These are phyloP conservation scores for Globodera rostochiensis DNA, from an alignment of 1,140 invertebrate species.

Conservation along the genomic window DNA sequence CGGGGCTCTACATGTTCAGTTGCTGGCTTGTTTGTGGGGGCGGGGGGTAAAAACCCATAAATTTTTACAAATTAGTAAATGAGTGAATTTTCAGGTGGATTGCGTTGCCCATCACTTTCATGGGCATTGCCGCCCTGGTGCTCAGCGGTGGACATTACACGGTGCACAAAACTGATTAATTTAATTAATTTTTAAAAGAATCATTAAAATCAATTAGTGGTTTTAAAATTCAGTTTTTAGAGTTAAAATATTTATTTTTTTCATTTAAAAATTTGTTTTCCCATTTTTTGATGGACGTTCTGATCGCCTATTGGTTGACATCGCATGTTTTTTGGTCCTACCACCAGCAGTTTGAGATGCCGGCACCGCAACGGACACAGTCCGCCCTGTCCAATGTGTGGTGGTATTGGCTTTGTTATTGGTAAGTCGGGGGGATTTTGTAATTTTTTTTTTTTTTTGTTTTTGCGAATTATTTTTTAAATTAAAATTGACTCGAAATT, in stretches of 20 bases:
- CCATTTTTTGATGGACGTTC: conserved; percentile 45
- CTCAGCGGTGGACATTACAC: conserved; percentile 65
- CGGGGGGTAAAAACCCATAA: too few species aligned
- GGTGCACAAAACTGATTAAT: conserved; percentile 30
- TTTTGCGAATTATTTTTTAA: too few species aligned
- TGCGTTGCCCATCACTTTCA: conserved; percentile 62
- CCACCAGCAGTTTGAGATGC: conserved; percentile 64
- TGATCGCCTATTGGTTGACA: conserved; percentile 64
- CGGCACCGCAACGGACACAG: conserved; percentile 44
- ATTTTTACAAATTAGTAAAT: conserved; percentile 13
- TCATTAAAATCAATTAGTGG: too few species aligned
- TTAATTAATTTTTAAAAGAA: not conserved
- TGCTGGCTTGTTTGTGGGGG: not conserved
- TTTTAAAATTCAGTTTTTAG: too few species aligned
- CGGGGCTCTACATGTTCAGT: conserved; percentile 53
- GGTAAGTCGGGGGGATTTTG: conserved; percentile 20
- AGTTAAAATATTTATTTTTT: not conserved
- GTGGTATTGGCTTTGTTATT: conserved; percentile 65
- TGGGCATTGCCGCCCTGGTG: conserved; percentile 61
- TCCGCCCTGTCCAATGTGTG: conserved; percentile 58
- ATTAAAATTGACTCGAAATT: too few species aligned
- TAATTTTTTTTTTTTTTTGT: too few species aligned
- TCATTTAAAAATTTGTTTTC: not conserved
- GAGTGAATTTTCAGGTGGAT: conserved; percentile 56
- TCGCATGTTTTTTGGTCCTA: conserved; percentile 63